These are phyloP conservation scores for Torymus auratus DNA, from an alignment of 2,888 invertebrate species.

Conservation along the genomic window DNA sequence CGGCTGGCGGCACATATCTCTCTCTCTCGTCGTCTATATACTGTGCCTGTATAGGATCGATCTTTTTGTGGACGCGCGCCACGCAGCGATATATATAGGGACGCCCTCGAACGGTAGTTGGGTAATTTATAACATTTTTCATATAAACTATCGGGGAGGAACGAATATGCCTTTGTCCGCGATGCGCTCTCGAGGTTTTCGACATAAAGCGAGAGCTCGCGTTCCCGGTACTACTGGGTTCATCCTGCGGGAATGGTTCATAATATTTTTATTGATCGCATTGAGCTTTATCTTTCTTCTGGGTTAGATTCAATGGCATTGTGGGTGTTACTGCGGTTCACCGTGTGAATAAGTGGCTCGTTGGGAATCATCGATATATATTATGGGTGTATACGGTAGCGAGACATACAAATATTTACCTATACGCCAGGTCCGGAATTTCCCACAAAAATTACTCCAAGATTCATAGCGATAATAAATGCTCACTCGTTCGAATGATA, in stretches of 20 bases:
- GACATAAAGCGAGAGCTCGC: slow-evolving; percentile 12
- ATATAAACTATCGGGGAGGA: slow-evolving; percentile 37
- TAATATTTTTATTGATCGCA: not conserved
- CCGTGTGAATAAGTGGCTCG: no score
- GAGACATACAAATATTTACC: no score
- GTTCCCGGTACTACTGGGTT: slow-evolving; percentile 10
- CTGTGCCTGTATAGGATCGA: slow-evolving; percentile 23
- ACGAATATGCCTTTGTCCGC: not conserved
- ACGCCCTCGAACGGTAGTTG: slow-evolving; percentile 46
- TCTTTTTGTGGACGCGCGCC: not conserved
- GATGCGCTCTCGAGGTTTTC: slow-evolving; percentile 49
- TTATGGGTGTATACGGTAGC: no score
- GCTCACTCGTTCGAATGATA: no score
- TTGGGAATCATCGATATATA: not conserved
- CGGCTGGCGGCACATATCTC: slow-evolving; percentile 45
- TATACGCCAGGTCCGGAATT: no score
- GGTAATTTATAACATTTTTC: slow-evolving; percentile 57
- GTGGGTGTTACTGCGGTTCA: no score
- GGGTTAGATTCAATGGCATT: no score
- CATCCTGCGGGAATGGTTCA: not conserved
- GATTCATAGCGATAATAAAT: no score
- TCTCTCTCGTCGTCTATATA: slow-evolving; percentile 1
- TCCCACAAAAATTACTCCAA: no score
- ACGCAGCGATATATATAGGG: slow-evolving; percentile 13
- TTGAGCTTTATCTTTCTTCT: not conserved